phyloP scores from a whole-genome alignment of 2,113 vertebrate species.

The Thunnus maccoyii region DNA sequence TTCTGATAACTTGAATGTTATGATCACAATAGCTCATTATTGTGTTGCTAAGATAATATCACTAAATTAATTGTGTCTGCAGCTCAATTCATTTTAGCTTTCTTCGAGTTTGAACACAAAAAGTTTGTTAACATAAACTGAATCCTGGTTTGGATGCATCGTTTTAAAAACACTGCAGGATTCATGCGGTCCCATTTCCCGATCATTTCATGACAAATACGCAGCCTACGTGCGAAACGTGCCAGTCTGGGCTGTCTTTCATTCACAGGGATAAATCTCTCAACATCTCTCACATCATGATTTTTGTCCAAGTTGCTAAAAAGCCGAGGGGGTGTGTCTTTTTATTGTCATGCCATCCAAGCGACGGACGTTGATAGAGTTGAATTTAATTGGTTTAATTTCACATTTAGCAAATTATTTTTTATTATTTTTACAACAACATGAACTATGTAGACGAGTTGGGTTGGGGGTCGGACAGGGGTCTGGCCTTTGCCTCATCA shows the following conservation, averaged over 20 bases:
- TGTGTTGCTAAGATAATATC: background rate
- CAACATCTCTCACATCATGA: slow-evolving; percentile 11
- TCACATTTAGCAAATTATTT: background rate
- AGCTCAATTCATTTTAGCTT: background rate
- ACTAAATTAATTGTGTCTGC: background rate
- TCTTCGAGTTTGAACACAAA: background rate
- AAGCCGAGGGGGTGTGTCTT: background rate
- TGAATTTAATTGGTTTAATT: background rate
- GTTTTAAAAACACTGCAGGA: background rate
- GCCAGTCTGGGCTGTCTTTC: background rate
- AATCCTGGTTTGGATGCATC: background rate
- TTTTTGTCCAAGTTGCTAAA: background rate
- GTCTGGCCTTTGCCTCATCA: slow-evolving; percentile 24
- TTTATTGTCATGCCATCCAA: background rate
- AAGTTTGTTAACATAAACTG: background rate
- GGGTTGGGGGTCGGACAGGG: background rate
- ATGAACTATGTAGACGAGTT: background rate
- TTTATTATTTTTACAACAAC: background rate
- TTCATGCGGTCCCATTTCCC: background rate
- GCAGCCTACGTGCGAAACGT: slow-evolving; percentile 60
- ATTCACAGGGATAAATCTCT: background rate
- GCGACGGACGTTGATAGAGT: background rate
- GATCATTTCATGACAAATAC: background rate
- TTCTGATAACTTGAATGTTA: background rate
- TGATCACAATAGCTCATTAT: too few species aligned